Evolutionary conservation across 30 jellyfish, hydroid and myxozoan genomes (phyloP), one percentile per base, ranked within the genome.

Genomic region (Hydra vulgaris): DNA sequence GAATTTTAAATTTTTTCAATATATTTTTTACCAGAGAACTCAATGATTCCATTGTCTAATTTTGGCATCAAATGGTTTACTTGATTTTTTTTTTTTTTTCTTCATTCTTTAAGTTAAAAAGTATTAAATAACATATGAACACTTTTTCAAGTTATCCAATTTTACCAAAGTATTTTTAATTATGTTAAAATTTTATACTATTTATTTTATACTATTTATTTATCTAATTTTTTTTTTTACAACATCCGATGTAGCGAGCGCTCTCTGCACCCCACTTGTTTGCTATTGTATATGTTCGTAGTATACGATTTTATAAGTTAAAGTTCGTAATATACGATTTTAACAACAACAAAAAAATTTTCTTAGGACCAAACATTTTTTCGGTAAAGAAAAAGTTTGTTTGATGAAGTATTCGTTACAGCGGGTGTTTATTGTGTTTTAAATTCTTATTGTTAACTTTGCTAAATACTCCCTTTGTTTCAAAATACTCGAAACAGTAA

Each of bases 31-130:
- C 23, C 71, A 91, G 98, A 84, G 18, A 74, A 91, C 66, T 83
- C 73, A 7, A 91, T 91, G 98, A 66, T 84, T 19, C 98, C 98
- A 12, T 80, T 86, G 86, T 71, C 25, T 16, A 91, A 91, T 56
- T 91, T 81, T 86, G 98, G 98, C 24, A 80, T 91, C 5, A 91
- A 91, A 70, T 91, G 98, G 98, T 91, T 25, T 7, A 8, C 20
- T 0, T 71, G 26, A n/a, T 15, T 12, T 71, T 53, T 71, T 53
- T 17, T 69, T 20, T 23, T 69, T 1, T 20, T 20, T 20, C 76
- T 69, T 69, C 5, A 23, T 23, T 69, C 61, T 40, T 40, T 40
- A 12, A 40, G 61, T 40, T 40, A 40, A 40, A 40, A 40, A 40
- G 12, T 40, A 40, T 40, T 40, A 12, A 40, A 40, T 12, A 40